phyloP scores from a whole-genome alignment of 2,888 invertebrate genomes.

The Geotrupes spiniger region DNA sequence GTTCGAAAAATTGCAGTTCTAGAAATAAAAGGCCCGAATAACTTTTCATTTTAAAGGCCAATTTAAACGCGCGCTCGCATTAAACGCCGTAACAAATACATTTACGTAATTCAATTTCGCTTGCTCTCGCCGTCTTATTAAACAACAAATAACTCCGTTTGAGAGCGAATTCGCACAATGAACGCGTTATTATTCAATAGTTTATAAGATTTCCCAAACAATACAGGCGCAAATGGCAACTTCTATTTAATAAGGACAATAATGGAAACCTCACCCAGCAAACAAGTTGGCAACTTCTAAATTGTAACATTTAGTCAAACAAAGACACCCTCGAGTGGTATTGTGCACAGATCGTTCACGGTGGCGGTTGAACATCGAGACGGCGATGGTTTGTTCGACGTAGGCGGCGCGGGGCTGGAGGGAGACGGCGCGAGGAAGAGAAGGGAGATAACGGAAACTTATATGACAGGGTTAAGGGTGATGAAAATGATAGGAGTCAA shows the following conservation, averaged over 20 bases:
- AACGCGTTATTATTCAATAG: constrained; percentile 45
- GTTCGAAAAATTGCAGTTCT: no score
- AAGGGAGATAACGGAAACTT: constrained; percentile 41
- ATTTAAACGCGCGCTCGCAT: no score
- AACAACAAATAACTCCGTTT: constrained; percentile 20
- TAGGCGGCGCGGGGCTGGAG: constrained; percentile 4
- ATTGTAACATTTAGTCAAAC: constrained; percentile 51
- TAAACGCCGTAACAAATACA: no score
- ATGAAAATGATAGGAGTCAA: constrained; percentile 48
- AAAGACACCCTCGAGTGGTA: constrained; percentile 46
- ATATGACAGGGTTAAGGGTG: constrained; percentile 54
- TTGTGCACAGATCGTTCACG: constrained; percentile 41
- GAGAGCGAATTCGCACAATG: constrained; percentile 1
- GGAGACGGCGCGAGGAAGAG: constrained; percentile 17
- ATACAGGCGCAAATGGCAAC: constrained; percentile 49
- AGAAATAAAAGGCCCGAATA: no score
- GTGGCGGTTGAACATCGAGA: constrained; percentile 22
- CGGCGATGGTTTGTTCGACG: constrained; percentile 4
- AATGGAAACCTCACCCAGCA: constrained; percentile 49
- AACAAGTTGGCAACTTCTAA: constrained; percentile 50
- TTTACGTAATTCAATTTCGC: constrained; percentile 1
- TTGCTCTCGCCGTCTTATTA: constrained; percentile 5
- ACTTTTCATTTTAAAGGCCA: no score
- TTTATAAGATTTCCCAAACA: constrained; percentile 50
- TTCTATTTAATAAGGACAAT: constrained; percentile 51